Evolutionary conservation across 2,797 vertebrate species (phyloP).

Genomic region (Sebastes iracundus): DNA sequence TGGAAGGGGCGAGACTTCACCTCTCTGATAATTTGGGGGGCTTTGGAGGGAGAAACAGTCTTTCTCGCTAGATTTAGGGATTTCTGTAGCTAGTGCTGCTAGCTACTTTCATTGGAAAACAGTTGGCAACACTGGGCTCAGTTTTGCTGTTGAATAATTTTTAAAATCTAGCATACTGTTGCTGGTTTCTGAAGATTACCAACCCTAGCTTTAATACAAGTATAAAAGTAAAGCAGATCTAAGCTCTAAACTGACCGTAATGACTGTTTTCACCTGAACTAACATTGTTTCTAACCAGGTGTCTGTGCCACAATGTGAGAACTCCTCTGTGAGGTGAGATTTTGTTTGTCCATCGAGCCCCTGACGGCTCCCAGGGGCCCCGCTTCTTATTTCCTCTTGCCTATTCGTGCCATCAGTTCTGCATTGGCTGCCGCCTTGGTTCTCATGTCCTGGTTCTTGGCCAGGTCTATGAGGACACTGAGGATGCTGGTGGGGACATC

Average conservation of each 20-base stretch:
- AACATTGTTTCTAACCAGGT: slow-evolving; percentile 47
- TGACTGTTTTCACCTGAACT: slow-evolving; percentile 36
- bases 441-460: slow-evolving; percentile 87
- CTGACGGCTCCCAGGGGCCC: not conserved
- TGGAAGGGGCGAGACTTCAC: too few species aligned
- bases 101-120: not conserved
- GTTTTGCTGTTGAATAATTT: too few species aligned
- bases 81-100: too few species aligned
- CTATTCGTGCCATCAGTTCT: slow-evolving; percentile 86
- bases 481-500: slow-evolving; percentile 88
- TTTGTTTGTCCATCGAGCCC: slow-evolving; percentile 5
- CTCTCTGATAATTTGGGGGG: too few species aligned
- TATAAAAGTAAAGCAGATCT: slow-evolving; percentile 55
- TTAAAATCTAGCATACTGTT: not conserved
- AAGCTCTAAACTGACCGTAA: slow-evolving; percentile 41
- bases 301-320: slow-evolving; percentile 15
- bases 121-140: not conserved
- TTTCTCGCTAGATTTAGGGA: too few species aligned
- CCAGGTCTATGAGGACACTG: slow-evolving; percentile 86
- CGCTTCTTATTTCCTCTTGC: slow-evolving; percentile 80
- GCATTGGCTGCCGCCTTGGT: slow-evolving; percentile 87
- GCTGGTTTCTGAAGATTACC: not conserved
- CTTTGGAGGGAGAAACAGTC: too few species aligned
- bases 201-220: slow-evolving; percentile 4
- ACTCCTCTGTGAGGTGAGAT: slow-evolving; percentile 15